These are phyloP conservation scores for Sylvia atricapilla DNA, from an alignment of 2,113 vertebrate genomes.

Conservation along the genomic window DNA sequence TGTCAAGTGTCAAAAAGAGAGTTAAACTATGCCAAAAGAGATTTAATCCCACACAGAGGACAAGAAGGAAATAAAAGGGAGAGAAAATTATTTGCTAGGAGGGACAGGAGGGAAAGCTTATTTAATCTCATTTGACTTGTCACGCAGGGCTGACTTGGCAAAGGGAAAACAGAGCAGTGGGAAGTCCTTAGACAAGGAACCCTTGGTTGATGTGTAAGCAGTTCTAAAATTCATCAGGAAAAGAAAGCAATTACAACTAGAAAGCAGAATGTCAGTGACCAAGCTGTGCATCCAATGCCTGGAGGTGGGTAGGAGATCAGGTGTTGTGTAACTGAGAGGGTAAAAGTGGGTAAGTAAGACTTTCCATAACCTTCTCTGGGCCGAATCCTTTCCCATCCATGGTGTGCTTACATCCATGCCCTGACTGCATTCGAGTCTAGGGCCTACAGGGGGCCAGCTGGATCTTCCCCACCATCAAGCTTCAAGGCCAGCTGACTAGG, in stretches of 20 bases:
- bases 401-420: neutral
- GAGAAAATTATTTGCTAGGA: neutral
- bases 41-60: neutral
- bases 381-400: neutral
- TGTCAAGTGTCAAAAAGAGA: too few species aligned
- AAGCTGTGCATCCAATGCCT: neutral
- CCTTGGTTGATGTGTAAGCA: neutral
- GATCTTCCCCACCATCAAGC: too few species aligned
- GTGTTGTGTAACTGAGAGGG: neutral
- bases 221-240: neutral
- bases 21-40: neutral
- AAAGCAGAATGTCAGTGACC: neutral
- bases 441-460: neutral
- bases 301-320: neutral
- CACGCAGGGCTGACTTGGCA: neutral
- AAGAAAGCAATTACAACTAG: neutral
- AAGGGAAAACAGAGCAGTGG: neutral
- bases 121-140: neutral
- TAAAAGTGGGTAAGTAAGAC: neutral
- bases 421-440: rapidly evolving
- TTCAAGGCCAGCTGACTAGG: too few species aligned
- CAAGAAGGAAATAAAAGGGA: neutral
- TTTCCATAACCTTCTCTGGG: neutral
- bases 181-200: neutral
- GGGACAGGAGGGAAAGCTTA: neutral